Percentiles rank a stretch among this genome's conserved stretches.
Evolutionary conservation across 2,797 vertebrate genomes (phyloP).

Genomic region (Craterocephalus amniculus): DNA sequence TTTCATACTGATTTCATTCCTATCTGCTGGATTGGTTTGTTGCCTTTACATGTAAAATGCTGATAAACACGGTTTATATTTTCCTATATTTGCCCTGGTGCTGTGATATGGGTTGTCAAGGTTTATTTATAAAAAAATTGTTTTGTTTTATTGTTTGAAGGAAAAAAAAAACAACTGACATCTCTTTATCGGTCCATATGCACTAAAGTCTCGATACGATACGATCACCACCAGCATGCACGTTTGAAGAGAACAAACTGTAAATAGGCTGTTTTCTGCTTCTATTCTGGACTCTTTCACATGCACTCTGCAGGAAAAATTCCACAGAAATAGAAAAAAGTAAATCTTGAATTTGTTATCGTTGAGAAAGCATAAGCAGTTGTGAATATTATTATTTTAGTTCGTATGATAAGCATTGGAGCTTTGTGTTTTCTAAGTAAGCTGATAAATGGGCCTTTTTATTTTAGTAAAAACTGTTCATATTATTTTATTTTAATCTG

Average conservation of each 20-base stretch:
- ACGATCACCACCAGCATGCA: neutral
- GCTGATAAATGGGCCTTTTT: neutral
- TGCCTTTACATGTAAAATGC: neutral
- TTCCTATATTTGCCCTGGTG: too few relatives aligned
- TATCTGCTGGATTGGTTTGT: slow-evolving; percentile 5
- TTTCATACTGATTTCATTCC: neutral
- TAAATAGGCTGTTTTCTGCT: slow-evolving; percentile 8
- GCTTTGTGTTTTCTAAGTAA: neutral
- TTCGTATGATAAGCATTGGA: neutral
- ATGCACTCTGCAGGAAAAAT: neutral
- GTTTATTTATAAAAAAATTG: slow-evolving; percentile 4
- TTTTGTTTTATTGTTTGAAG: neutral
- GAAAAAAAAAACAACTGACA: slow-evolving; percentile 38
- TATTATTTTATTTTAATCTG: neutral
- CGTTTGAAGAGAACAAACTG: neutral
- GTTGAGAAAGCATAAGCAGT: neutral
- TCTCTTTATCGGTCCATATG: slow-evolving; percentile 20
- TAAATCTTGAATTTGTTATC: slow-evolving; percentile 1
- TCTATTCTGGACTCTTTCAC: slow-evolving; percentile 1
- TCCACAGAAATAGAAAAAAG: neutral
- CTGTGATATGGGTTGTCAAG: neutral
- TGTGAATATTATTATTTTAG: slow-evolving; percentile 15
- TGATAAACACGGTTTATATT: too few relatives aligned
- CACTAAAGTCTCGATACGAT: slow-evolving; percentile 21
- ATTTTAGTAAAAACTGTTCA: neutral